Percentiles rank a stretch among this genome's conserved stretches.
Evolutionary conservation across 2,888 invertebrate genomes (phyloP).

Genomic region (Portevinia maculata): DNA sequence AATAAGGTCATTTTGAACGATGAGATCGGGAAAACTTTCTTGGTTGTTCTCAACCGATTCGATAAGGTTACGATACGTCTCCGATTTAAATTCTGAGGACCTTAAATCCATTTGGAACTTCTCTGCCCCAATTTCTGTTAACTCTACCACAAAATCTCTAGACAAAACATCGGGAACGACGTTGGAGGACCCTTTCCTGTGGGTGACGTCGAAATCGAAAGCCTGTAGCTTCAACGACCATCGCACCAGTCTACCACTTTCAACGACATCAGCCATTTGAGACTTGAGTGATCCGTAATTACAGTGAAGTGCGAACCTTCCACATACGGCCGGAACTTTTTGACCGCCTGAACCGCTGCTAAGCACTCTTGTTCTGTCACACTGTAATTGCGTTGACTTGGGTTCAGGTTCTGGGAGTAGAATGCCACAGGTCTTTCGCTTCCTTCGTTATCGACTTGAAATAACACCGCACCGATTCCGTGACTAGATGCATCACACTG

Average conservation of each 20-base stretch:
- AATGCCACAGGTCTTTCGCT: constrained; percentile 35
- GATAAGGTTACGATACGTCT: neutral
- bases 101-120: neutral
- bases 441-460: constrained; percentile 14
- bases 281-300: no score
- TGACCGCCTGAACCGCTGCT: constrained; percentile 43
- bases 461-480: constrained; percentile 45
- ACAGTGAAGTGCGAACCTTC: constrained; percentile 58
- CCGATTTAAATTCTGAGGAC: neutral
- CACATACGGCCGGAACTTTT: constrained; percentile 60
- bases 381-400: constrained; percentile 37
- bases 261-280: constrained; percentile 70
- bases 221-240: constrained; percentile 75
- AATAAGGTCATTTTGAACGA: neutral
- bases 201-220: no score
- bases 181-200: constrained; percentile 75
- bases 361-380: constrained; percentile 51
- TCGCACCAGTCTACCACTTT: constrained; percentile 76
- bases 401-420: constrained; percentile 51
- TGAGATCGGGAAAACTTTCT: neutral
- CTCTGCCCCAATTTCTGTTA: neutral
- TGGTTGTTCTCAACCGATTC: neutral
- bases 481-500: constrained; percentile 62
- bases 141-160: constrained; percentile 7
- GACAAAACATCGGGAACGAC: constrained; percentile 62